These are phyloP conservation scores for Ceuthmochares aereus DNA, from an alignment of 2,113 vertebrate genomes.

Conservation along the genomic window DNA sequence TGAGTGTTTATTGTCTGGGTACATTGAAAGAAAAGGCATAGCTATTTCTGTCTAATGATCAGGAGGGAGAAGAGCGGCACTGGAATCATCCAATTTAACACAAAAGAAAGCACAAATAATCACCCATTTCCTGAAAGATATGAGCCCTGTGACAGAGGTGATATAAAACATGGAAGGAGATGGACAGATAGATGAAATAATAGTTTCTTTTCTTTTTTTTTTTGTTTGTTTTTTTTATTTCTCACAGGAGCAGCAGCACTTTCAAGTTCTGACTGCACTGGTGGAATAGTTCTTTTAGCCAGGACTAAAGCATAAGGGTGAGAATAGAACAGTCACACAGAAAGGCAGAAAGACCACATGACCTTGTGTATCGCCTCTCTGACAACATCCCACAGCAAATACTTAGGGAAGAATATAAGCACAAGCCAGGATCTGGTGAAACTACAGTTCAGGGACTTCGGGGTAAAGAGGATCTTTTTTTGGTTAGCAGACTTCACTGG, in stretches of 20 bases:
- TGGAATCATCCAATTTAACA: background rate
- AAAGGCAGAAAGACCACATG: background rate
- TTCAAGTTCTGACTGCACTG: background rate
- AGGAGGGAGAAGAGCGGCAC: background rate
- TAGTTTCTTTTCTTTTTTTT: too few relatives aligned
- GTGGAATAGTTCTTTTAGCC: background rate
- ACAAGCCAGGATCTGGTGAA: background rate
- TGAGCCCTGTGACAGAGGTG: background rate
- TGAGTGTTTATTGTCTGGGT: background rate
- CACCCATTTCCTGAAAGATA: background rate
- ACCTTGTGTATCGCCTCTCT: background rate
- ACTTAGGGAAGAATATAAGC: background rate
- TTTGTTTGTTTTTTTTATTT: background rate
- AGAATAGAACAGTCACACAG: background rate
- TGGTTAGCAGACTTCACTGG: background rate
- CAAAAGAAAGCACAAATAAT: slow-evolving; percentile 26
- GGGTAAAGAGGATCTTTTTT: background rate
- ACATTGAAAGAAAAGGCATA: background rate
- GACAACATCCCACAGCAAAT: background rate
- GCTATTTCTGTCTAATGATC: background rate
- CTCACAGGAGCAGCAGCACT: background rate
- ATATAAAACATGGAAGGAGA: background rate
- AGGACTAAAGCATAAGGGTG: background rate
- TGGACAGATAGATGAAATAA: background rate
- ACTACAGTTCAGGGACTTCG: background rate